Evolutionary conservation across 1,140 invertebrate species (phyloP).

Genomic region (Eufriesea mexicana): DNA sequence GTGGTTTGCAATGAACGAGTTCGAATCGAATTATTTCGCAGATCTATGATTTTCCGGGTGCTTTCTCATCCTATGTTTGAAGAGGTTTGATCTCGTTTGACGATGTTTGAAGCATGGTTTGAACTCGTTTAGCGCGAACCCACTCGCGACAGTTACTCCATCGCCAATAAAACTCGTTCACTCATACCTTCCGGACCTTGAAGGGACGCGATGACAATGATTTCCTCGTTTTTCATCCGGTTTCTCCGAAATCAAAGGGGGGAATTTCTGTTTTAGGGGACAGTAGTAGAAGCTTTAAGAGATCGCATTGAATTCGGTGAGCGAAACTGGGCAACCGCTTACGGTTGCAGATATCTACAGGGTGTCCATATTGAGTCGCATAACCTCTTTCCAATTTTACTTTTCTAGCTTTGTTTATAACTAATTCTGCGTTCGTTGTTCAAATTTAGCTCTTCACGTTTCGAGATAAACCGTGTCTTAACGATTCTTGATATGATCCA

Average conservation of each 20-base stretch:
- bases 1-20: background rate
- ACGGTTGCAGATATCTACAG: conserved; percentile 52
- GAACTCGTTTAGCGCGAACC: background rate
- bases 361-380: conserved; percentile 44
- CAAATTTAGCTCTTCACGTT: too few species aligned
- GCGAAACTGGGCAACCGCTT: conserved; percentile 25
- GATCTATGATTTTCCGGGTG: background rate
- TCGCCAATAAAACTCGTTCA: background rate
- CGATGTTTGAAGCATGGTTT: background rate
- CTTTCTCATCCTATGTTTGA: background rate
- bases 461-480: too few species aligned
- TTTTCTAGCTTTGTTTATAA: background rate
- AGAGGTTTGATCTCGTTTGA: background rate
- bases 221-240: conserved; percentile 1
- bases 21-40: background rate
- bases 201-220: conserved; percentile 14
- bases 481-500: too few species aligned
- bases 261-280: conserved; percentile 6
- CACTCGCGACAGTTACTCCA: background rate
- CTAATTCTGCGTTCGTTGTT: too few species aligned
- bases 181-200: background rate
- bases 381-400: background rate
- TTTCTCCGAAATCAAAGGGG: background rate
- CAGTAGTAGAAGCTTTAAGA: conserved; percentile 27
- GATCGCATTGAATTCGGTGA: conserved; percentile 14